A percentile compares a stretch with the other conserved stretches of the same genome.
phyloP scores from a whole-genome alignment of 2,888 invertebrate genomes.

The Eupithecia pulchellata region DNA sequence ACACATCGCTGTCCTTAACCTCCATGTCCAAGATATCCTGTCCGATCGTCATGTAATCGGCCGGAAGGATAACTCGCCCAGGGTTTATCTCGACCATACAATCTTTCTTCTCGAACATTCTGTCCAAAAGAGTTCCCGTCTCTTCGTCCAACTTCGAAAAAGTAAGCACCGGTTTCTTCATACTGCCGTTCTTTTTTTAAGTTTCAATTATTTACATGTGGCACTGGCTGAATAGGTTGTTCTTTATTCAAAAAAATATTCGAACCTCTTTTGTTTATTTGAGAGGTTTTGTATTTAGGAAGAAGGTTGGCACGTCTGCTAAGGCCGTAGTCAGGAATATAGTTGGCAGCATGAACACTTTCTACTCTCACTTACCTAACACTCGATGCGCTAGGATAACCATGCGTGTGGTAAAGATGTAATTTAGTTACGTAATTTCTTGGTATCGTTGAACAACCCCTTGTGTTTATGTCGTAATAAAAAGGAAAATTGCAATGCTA shows the following conservation, averaged over 20 bases:
- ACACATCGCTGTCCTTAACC: slow-evolving; percentile 91
- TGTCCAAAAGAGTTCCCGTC: slow-evolving; percentile 86
- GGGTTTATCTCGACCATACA: slow-evolving; percentile 91
- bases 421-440: slow-evolving; percentile 29
- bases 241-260: slow-evolving; percentile 18
- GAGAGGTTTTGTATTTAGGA: slow-evolving; percentile 17
- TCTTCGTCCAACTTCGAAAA: slow-evolving; percentile 87
- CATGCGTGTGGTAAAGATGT: slow-evolving; percentile 31
- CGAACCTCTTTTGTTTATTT: background rate
- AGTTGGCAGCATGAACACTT: slow-evolving; percentile 43
- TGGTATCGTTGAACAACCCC: slow-evolving; percentile 25
- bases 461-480: background rate
- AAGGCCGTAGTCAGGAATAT: slow-evolving; percentile 38
- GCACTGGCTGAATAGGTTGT: slow-evolving; percentile 22
- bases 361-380: slow-evolving; percentile 58
- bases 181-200: slow-evolving; percentile 47
- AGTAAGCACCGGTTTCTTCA: slow-evolving; percentile 73
- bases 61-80: slow-evolving; percentile 88
- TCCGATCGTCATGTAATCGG: slow-evolving; percentile 88
- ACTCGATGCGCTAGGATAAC: slow-evolving; percentile 36
- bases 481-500: background rate
- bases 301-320: slow-evolving; percentile 29
- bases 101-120: slow-evolving; percentile 88
- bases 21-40: slow-evolving; percentile 89
- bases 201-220: slow-evolving; percentile 14